Percentiles rank a stretch among this genome's conserved stretches.
Evolutionary conservation across 1,140 invertebrate genomes (phyloP).

Genomic region (Polypedilum pembai): DNA sequence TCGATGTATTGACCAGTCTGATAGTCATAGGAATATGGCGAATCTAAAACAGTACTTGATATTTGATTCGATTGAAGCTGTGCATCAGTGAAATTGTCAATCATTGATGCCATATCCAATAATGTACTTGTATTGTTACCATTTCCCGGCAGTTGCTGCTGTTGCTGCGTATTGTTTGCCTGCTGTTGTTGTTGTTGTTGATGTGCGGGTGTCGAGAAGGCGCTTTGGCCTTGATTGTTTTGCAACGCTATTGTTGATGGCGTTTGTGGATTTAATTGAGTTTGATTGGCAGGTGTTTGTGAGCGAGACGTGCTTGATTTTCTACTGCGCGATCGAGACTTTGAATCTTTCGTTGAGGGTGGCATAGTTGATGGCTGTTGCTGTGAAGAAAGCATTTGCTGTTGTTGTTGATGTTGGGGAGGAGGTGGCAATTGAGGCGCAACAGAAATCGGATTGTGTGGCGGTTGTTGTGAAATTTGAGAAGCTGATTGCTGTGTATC

Average conservation of each 20-base stretch:
- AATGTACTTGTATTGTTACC: slow-evolving; percentile 46
- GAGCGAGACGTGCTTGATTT: slow-evolving; percentile 32
- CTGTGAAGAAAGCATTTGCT: background rate
- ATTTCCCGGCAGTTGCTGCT: slow-evolving; percentile 32
- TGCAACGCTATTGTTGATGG: slow-evolving; percentile 42
- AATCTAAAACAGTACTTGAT: slow-evolving; percentile 69
- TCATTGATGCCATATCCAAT: slow-evolving; percentile 63
- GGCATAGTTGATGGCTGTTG: slow-evolving; percentile 29
- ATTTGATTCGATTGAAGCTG: slow-evolving; percentile 74
- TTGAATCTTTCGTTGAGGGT: slow-evolving; percentile 34
- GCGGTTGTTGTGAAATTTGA: slow-evolving; percentile 35
- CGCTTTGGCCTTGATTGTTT: slow-evolving; percentile 37
- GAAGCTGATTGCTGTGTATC: slow-evolving; percentile 34
- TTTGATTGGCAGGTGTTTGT: slow-evolving; percentile 29
- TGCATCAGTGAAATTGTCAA: slow-evolving; percentile 63
- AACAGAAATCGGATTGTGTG: slow-evolving; percentile 37
- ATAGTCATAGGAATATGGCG: slow-evolving; percentile 59
- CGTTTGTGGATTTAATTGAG: slow-evolving; percentile 30
- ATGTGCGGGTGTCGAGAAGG: slow-evolving; percentile 38
- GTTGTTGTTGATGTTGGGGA: too few relatives aligned
- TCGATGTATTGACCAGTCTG: slow-evolving; percentile 47
- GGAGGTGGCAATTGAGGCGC: slow-evolving; percentile 31
- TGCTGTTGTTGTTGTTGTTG: slow-evolving; percentile 36
- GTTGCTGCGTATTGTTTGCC: slow-evolving; percentile 36
- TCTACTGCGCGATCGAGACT: slow-evolving; percentile 2